Percentiles rank a stretch among this genome's conserved stretches.
phyloP scores from a whole-genome alignment of 2,888 invertebrate species.

The Elaeidobius kamerunicus region DNA sequence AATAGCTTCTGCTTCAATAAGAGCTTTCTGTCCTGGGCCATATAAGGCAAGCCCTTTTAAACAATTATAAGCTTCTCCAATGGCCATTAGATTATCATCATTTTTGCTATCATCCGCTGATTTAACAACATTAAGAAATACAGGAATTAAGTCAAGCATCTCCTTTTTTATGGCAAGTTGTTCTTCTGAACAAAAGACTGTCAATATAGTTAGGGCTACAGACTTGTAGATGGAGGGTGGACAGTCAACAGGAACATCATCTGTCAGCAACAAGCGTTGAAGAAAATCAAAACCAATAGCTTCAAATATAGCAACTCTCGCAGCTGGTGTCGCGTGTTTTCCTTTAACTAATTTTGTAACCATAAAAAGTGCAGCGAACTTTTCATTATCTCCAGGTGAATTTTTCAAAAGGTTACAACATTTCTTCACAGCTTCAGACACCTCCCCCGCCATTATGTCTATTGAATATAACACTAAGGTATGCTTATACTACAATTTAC shows the following conservation, averaged over 20 bases:
- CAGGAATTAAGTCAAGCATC: slow-evolving; percentile 78
- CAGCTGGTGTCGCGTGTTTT: slow-evolving; percentile 71
- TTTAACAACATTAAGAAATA: slow-evolving; percentile 79
- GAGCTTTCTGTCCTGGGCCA: slow-evolving; percentile 74
- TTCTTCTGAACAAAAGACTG: slow-evolving; percentile 80
- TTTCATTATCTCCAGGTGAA: slow-evolving; percentile 83
- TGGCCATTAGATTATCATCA: slow-evolving; percentile 82
- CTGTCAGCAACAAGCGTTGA: slow-evolving; percentile 71
- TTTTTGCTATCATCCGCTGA: slow-evolving; percentile 80
- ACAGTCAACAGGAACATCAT: slow-evolving; percentile 80
- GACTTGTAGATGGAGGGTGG: slow-evolving; percentile 89
- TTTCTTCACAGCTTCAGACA: slow-evolving; percentile 81
- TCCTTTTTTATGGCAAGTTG: slow-evolving; percentile 79
- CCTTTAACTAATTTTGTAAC: slow-evolving; percentile 86
- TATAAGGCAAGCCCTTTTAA: slow-evolving; percentile 76
- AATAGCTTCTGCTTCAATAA: slow-evolving; percentile 75
- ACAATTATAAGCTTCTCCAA: slow-evolving; percentile 83
- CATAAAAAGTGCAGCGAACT: slow-evolving; percentile 88
- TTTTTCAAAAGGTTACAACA: slow-evolving; percentile 76
- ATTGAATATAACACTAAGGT: no score
- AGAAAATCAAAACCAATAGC: slow-evolving; percentile 87
- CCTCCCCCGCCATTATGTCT: slow-evolving; percentile 48
- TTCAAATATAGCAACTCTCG: slow-evolving; percentile 77
- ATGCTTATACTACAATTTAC: no score
- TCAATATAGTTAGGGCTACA: slow-evolving; percentile 82